Percentiles rank a stretch among this genome's conserved stretches.
Conservation (phyloP, 2,113 vertebrate genomes). For the Nicator chloris region DNA sequence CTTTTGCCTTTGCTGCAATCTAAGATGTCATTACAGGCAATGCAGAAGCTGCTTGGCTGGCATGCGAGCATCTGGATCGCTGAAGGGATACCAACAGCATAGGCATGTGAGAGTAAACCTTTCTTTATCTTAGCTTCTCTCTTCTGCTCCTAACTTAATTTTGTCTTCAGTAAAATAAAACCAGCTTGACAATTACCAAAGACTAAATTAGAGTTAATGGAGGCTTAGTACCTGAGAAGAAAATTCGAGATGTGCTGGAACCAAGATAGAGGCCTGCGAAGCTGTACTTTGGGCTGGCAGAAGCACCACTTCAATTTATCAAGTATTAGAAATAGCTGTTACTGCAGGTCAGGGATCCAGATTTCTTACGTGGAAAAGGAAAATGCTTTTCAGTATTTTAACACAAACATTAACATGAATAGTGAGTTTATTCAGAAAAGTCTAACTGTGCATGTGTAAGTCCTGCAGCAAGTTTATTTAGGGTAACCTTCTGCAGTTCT, state of each 20-base stretch:
- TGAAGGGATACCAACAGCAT: not conserved
- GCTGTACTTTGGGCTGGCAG: not conserved
- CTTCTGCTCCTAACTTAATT: not conserved
- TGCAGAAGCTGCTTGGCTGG: not conserved
- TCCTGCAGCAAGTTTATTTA: not conserved
- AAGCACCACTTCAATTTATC: not conserved
- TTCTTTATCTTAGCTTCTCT: not conserved
- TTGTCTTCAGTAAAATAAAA: not conserved
- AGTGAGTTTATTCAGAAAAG: not conserved
- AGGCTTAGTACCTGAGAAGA: not conserved
- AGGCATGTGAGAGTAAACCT: not conserved
- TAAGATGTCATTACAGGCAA: not conserved
- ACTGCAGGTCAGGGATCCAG: not conserved
- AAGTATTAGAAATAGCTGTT: not conserved
- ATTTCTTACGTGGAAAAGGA: not conserved
- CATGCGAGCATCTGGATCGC: not conserved
- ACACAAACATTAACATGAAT: not conserved
- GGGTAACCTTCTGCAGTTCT: not conserved
- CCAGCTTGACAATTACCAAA: not conserved
- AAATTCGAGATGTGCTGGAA: not conserved
- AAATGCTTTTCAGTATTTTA: not conserved
- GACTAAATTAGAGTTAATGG: not conserved
- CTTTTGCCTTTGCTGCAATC: conserved; percentile 22
- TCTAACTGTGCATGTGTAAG: not conserved
- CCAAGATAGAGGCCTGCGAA: not conserved